A percentile compares a stretch with the other conserved stretches of the same genome.
These are phyloP conservation scores for Oreamnos americanus DNA, from an alignment of 2,113 vertebrate species.

Conservation along the genomic window DNA sequence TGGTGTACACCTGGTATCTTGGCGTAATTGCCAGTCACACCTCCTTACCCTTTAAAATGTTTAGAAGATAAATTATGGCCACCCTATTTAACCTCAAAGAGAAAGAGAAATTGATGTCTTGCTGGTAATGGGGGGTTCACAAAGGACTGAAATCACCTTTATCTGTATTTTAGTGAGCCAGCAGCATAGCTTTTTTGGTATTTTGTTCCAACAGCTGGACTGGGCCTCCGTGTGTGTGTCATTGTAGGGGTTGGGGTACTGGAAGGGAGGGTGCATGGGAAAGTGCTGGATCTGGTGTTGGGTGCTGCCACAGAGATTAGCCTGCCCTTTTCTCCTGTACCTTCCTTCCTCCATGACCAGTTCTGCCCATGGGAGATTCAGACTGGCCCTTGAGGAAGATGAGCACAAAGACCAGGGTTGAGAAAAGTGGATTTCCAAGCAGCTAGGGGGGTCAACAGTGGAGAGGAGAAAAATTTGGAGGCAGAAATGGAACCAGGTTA, in stretches of 20 bases:
- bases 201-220: background rate
- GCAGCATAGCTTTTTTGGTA: background rate
- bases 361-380: background rate
- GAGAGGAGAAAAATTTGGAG: background rate
- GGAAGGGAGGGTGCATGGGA: background rate
- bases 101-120: background rate
- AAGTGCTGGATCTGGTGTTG: background rate
- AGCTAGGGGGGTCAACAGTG: background rate
- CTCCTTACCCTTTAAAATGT: background rate
- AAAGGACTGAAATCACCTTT: background rate
- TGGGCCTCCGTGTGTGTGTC: background rate
- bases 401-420: background rate
- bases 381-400: background rate
- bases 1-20: background rate
- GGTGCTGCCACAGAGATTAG: background rate
- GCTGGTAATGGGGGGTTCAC: background rate
- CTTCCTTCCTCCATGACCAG: background rate
- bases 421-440: background rate
- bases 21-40: background rate
- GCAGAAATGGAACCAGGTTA: background rate
- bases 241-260: no score
- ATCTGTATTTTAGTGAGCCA: background rate
- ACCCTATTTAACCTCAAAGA: background rate
- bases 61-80: background rate
- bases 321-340: background rate